These are phyloP conservation scores for Promerops cafer DNA, from an alignment of 2,113 vertebrate species.

Conservation along the genomic window DNA sequence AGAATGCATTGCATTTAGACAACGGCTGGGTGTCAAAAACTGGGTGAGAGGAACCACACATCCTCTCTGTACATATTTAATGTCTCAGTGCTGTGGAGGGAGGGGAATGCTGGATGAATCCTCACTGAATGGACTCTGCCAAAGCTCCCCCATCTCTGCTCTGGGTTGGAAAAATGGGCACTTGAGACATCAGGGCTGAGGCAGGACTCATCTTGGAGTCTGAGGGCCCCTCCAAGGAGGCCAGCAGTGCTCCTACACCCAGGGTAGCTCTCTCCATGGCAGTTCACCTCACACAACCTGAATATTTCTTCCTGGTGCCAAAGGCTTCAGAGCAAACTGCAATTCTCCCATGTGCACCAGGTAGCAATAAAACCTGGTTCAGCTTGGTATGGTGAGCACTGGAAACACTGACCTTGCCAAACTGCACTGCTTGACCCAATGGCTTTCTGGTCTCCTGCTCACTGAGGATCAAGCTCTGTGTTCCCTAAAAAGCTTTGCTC, in stretches of 20 bases:
- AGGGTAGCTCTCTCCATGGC: not conserved
- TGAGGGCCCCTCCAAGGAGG: not conserved
- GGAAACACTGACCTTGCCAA: not conserved
- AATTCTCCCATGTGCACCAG: not conserved
- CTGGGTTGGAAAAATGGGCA: not conserved
- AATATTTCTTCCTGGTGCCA: not conserved
- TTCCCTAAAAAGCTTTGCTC: not conserved
- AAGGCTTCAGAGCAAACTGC: not conserved
- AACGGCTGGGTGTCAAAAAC: not conserved
- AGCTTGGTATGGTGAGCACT: rapidly evolving
- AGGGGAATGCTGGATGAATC: not conserved
- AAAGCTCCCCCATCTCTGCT: not conserved
- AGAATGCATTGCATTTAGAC: not conserved
- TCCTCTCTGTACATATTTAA: not conserved
- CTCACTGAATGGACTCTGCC: not conserved
- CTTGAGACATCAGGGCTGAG: not conserved
- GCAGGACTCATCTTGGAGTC: not conserved
- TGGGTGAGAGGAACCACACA: not conserved
- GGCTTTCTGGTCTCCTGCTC: not conserved
- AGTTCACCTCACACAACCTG: not conserved
- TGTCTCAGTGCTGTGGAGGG: not conserved
- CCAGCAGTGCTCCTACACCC: not conserved
- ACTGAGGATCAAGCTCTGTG: not conserved
- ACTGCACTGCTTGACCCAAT: not conserved
- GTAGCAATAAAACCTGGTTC: not conserved